phyloP scores from a whole-genome alignment of 2,797 vertebrate species.

The Gallinago nigripennis region DNA sequence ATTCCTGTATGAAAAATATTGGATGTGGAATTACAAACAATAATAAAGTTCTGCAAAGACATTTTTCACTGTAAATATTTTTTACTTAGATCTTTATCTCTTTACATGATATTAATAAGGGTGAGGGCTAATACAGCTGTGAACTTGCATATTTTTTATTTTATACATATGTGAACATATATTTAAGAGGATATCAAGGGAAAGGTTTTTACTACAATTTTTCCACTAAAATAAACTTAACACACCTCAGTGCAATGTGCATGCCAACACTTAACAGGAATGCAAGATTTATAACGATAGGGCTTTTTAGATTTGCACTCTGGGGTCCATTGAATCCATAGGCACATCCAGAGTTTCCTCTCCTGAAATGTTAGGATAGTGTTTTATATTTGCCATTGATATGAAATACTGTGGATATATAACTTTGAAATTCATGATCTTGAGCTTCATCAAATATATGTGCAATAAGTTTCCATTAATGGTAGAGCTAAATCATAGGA shows the following conservation, averaged over 20 bases:
- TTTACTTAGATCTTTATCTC: constrained; percentile 37
- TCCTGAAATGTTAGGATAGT: constrained; percentile 63
- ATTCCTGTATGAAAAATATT: neutral
- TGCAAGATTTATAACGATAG: constrained; percentile 77
- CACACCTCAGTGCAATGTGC: constrained; percentile 72
- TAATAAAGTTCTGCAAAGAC: constrained; percentile 50
- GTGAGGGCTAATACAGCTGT: neutral
- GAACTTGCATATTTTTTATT: neutral
- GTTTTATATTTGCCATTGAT: constrained; percentile 70
- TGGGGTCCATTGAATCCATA: constrained; percentile 77
- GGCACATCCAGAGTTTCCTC: constrained; percentile 70
- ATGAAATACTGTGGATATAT: constrained; percentile 47
- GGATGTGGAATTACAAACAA: neutral
- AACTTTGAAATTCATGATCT: constrained; percentile 51
- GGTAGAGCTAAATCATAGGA: constrained; percentile 22
- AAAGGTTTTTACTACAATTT: constrained; percentile 45
- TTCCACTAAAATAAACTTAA: constrained; percentile 70
- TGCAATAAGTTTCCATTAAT: constrained; percentile 59
- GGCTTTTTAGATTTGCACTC: constrained; percentile 73
- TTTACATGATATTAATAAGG: neutral
- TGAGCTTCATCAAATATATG: constrained; percentile 65
- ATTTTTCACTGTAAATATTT: constrained; percentile 30
- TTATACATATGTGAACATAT: constrained; percentile 11
- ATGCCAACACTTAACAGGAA: constrained; percentile 78
- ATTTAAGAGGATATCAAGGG: constrained; percentile 21